Conservation (phyloP, 2,113 vertebrate species). For the Pithys albifrons region DNA sequence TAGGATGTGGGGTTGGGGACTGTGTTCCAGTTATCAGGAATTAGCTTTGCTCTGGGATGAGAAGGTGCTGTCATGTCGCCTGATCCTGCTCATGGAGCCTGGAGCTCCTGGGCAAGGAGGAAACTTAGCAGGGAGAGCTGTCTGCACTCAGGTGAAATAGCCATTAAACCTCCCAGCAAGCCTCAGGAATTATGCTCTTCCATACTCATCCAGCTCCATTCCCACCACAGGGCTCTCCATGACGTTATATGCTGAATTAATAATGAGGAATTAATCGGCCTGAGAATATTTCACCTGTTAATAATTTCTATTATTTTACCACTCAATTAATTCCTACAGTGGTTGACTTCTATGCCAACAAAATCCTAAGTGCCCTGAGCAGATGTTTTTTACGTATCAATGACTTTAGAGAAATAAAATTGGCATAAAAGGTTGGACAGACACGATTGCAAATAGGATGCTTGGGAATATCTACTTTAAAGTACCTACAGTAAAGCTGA, state of each 20-base stretch:
- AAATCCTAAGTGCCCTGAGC: background rate
- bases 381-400: background rate
- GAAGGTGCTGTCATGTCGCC: background rate
- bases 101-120: background rate
- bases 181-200: background rate
- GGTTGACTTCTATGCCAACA: background rate
- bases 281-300: background rate
- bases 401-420: background rate
- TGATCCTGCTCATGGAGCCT: fast-evolving
- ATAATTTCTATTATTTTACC: background rate
- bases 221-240: background rate
- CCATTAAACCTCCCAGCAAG: background rate
- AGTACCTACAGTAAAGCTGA: background rate
- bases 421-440: background rate
- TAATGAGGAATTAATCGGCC: background rate
- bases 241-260: constrained; percentile 4
- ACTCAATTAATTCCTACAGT: background rate
- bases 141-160: background rate
- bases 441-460: background rate
- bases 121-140: background rate
- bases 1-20: background rate
- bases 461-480: background rate
- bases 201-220: background rate
- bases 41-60: background rate
- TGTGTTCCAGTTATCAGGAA: background rate